These are phyloP conservation scores for Ctenoplectra terminalis DNA, from an alignment of 1,140 invertebrate genomes.

Conservation along the genomic window DNA sequence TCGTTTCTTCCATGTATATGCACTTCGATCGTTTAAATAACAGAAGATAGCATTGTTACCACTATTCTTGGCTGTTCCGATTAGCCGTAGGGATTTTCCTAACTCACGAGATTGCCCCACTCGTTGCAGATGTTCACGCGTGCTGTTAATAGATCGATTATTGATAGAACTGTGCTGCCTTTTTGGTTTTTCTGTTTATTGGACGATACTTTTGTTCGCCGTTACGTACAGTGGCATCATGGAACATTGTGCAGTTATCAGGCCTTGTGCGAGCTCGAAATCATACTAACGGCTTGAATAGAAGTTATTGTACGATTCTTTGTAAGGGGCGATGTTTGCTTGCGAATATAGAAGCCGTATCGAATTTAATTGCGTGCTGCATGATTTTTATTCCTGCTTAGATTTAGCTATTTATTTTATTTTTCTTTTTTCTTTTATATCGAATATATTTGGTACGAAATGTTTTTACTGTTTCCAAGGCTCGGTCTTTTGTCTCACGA, in stretches of 20 bases:
- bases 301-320: neutral
- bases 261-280: neutral
- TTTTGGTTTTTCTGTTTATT: neutral
- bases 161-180: neutral
- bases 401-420: too few species aligned
- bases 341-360: neutral
- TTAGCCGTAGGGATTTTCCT: slow-evolving; percentile 58
- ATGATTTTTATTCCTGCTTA: neutral
- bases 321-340: neutral
- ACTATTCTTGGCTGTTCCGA: slow-evolving; percentile 23
- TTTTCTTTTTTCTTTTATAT: too few species aligned
- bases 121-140: slow-evolving; percentile 14
- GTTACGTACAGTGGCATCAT: too few species aligned
- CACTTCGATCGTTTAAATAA: slow-evolving; percentile 57
- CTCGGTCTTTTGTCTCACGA: neutral
- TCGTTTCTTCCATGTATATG: slow-evolving; percentile 2
- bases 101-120: slow-evolving; percentile 16
- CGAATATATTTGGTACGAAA: too few species aligned
- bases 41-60: slow-evolving; percentile 59
- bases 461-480: too few species aligned
- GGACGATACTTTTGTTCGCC: neutral
- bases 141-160: neutral
- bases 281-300: neutral
- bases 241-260: neutral
- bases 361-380: neutral